phyloP scores from a whole-genome alignment of 2,888 invertebrate genomes.

The Euplagia quadripunctaria region DNA sequence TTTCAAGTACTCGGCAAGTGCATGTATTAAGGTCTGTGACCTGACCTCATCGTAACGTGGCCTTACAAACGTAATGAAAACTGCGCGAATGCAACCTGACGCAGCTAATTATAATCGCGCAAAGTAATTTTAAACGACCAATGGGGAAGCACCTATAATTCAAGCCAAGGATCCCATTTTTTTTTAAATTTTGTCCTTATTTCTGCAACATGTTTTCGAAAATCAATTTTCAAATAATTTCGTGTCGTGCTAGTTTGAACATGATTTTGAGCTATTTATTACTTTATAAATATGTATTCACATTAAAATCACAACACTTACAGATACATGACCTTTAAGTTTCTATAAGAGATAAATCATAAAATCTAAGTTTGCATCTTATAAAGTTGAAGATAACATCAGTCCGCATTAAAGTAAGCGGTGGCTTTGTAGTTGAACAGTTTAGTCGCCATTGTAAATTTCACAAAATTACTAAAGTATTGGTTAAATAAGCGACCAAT shows the following conservation, averaged over 20 bases:
- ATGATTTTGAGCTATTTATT: neutral
- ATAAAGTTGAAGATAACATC: conserved; percentile 36
- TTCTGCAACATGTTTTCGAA: neutral
- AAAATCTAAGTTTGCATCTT: conserved; percentile 36
- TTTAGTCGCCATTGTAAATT: neutral
- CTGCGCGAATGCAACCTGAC: conserved; percentile 45
- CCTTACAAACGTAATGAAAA: conserved; percentile 58
- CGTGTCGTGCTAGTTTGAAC: neutral
- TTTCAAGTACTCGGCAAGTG: conserved; percentile 51
- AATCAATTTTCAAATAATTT: neutral
- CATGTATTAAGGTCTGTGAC: conserved; percentile 60
- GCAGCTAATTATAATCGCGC: conserved; percentile 39
- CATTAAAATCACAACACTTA: neutral
- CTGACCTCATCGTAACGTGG: conserved; percentile 59
- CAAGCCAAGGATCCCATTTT: conserved; percentile 6
- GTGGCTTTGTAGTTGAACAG: conserved; percentile 14
- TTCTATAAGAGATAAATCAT: conserved; percentile 38
- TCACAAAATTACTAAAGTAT: neutral
- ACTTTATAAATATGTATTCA: neutral
- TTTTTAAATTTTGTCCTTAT: conserved; percentile 18
- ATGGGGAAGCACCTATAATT: conserved; percentile 25
- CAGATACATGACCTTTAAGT: conserved; percentile 20
- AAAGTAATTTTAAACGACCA: conserved; percentile 40
- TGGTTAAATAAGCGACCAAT: neutral
- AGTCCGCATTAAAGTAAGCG: conserved; percentile 28